A percentile compares a stretch with the other conserved stretches of the same genome.
These are phyloP conservation scores for Drosophila kuntzei DNA, from an alignment of 2,888 invertebrate genomes.

Conservation along the genomic window DNA sequence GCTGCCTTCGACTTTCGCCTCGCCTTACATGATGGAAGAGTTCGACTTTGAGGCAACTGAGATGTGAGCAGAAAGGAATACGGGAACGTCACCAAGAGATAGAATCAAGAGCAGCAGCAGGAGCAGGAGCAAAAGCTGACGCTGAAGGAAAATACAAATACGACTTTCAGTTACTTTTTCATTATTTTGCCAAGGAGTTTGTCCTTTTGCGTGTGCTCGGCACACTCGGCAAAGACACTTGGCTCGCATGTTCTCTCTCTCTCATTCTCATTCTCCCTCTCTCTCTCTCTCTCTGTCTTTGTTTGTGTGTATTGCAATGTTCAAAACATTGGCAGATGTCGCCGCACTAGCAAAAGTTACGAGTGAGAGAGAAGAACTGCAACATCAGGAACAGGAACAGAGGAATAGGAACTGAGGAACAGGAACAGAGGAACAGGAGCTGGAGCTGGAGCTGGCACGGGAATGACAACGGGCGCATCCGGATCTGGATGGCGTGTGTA, in stretches of 20 bases:
- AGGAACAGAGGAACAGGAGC: not conserved
- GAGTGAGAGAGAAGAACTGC: constrained; percentile 19
- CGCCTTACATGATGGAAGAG: constrained; percentile 74
- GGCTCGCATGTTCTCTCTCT: constrained; percentile 37
- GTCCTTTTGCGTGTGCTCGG: constrained; percentile 72
- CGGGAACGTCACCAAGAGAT: constrained; percentile 1
- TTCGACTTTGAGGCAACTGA: constrained; percentile 71
- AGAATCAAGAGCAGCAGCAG: not conserved
- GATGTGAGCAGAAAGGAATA: not conserved
- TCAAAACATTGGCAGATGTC: constrained; percentile 79
- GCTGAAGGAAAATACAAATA: constrained; percentile 76
- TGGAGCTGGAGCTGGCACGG: not conserved
- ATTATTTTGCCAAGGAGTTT: constrained; percentile 81
- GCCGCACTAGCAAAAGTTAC: constrained; percentile 77
- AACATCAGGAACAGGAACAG: constrained; percentile 17
- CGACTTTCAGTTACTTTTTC: constrained; percentile 81
- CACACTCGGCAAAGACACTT: constrained; percentile 58
- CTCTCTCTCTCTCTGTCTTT: not conserved
- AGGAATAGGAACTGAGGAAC: constrained; percentile 1
- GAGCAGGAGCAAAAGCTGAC: constrained; percentile 23
- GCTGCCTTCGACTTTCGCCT: constrained; percentile 55
- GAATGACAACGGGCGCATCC: constrained; percentile 33
- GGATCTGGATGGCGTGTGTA: constrained; percentile 59
- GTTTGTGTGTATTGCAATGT: constrained; percentile 71
- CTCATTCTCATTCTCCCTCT: not conserved